Evolutionary conservation across 2,113 vertebrate genomes (phyloP).

Genomic region (Toxotes jaculatrix): DNA sequence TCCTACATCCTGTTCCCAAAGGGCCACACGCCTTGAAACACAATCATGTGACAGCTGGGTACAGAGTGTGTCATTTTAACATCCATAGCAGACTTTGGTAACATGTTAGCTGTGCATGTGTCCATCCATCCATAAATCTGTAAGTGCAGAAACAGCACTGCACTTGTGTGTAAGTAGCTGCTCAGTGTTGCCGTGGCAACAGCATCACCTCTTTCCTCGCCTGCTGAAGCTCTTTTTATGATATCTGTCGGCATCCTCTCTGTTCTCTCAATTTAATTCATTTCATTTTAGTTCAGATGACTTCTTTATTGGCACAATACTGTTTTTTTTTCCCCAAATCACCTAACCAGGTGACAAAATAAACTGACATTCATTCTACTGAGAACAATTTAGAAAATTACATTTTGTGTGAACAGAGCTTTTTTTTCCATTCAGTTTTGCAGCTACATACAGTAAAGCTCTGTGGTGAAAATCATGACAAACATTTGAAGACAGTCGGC

Average conservation of each 20-base stretch:
- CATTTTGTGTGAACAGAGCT: too few relatives aligned
- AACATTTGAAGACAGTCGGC: neutral
- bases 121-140: slow-evolving; percentile 12
- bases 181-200: slow-evolving; percentile 54
- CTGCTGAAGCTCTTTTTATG: neutral
- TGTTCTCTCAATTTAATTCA: neutral
- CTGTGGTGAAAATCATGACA: too few relatives aligned
- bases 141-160: neutral
- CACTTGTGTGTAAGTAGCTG: slow-evolving; percentile 5
- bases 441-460: neutral
- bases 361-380: too few relatives aligned
- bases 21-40: neutral
- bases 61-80: neutral
- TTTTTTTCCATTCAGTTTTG: neutral
- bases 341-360: neutral
- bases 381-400: neutral
- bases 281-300: neutral
- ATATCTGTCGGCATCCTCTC: neutral
- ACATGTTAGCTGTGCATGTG: neutral
- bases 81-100: neutral
- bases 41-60: neutral
- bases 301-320: neutral
- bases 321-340: neutral
- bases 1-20: too few relatives aligned
- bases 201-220: slow-evolving; percentile 36